Evolutionary conservation across 2,113 vertebrate species (phyloP), one percentile per base, ranked within the genome.

Genomic region (Neomonachus schauinslandi): DNA sequence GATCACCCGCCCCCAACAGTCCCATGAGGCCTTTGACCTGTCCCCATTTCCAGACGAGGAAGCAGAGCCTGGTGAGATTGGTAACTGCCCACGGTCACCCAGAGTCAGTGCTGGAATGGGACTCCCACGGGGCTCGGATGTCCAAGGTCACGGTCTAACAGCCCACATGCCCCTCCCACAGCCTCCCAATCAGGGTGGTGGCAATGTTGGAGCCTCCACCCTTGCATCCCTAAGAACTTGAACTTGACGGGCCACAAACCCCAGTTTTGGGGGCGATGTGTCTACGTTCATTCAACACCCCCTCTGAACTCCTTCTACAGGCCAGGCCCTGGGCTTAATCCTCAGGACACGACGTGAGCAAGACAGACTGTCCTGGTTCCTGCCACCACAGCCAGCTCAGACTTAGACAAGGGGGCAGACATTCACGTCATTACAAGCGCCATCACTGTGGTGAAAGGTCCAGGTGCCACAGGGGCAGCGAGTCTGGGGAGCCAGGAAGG

Each of bases 21-120:
- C 59, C 67, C 94, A 6, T 0, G 0, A 0, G 10, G 39, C 28
- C 12, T 0, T 1, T 49, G 18, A 71, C 63, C 67, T 46, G 69
- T 69, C 51, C 26, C 42, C 24, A 1, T 8, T 39, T 85, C 91
- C 81, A 67, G 93, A 42, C 0, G 51, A 81, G 83, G 63, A n/a
- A 36, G 61, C 94, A 59, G 74, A 71, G 77, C 49, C 33, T 0
- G 0, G 39, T 0, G 1, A 81, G 14, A 49, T 0, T n/a, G 53
- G 11, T 21, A 11, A 26, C 21, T 19, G 82, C 46, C 46, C 55
- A 18, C 3, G 0, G 85, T 59, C 83, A 80, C 84, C 74, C 51
- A 5, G 39, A 0, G 65, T 51, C 24, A 7, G 61, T 4, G 51
- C 36, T 4, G 71, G 26, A 51, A 65, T 24, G 5, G 0, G 33